Base-by-base conservation (phyloP, 2,888 invertebrate genomes). In the Ichneumoninae sp. region DNA sequence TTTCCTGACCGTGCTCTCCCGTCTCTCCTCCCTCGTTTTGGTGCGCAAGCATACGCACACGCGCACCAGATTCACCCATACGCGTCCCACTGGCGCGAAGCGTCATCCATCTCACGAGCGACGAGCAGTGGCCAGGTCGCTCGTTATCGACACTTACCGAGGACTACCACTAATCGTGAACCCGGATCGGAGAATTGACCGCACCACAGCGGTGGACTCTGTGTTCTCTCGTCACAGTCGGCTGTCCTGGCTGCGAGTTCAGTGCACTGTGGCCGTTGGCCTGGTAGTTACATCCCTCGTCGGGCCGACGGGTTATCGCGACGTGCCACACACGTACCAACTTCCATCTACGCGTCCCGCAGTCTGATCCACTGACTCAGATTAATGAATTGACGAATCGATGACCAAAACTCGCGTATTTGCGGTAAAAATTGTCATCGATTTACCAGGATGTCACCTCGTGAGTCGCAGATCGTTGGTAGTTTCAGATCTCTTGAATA, bases 61-160 rank as follows among this genome's bases (percentile, higher is more conserved):
- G 16, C 44, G 44, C 44, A 40, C 4, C n/a, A 0, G 66, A 26
- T 40, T 10, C 40, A 30, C 57, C 36, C 10, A 44, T 44, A 22
- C 47, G 36, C 57, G 66, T 77, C 70, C 40, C 30, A 36, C 26
- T 47, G 36, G 19, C 54, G 66, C 44, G 54, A 52, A 47, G 52
- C 71, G 71, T 76, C 71, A 66, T 83, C 52, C 60, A 70, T 83
- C 70, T 57, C 70, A 50, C 66, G 66, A 16, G 70, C 62, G 79
- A 44, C 70, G 75, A 71, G 71, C 66, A 40, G 70, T 65, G 78
- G 65, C 80, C 71, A 75, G 71, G 57, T 71, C 50, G 76, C 80
- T 80, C 83, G 80, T 83, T 83, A 83, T 80, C 80, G 71, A 66
- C 83, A 83, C 83, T 83, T 83, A 80, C 71, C 83, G 80, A 57